These are phyloP conservation scores for Odontesthes bonariensis DNA, from an alignment of 2,113 vertebrate species.

Conservation along the genomic window DNA sequence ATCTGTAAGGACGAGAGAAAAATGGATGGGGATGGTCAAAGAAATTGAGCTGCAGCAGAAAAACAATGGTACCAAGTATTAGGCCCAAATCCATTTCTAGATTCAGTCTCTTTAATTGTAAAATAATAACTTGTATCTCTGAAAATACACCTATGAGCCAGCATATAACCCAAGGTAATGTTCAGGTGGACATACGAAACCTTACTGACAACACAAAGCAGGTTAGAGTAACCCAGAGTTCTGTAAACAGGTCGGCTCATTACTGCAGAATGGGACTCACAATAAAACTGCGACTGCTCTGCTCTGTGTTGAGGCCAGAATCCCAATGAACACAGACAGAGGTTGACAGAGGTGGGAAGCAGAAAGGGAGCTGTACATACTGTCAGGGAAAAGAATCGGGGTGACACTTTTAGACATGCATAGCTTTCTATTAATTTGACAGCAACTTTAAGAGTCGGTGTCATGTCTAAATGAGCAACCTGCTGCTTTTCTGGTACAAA, in stretches of 20 bases:
- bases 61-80: not conserved
- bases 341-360: not conserved
- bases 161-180: not conserved
- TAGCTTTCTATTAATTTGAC: not conserved
- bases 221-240: constrained; percentile 17
- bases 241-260: constrained; percentile 53
- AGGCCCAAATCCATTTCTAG: too few relatives aligned
- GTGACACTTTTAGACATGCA: not conserved
- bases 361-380: constrained; percentile 2
- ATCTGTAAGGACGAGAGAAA: not conserved
- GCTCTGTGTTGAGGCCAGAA: constrained; percentile 21
- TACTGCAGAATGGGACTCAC: constrained; percentile 27
- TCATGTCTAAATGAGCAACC: not conserved
- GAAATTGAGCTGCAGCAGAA: not conserved
- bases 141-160: too few relatives aligned
- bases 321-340: constrained; percentile 7
- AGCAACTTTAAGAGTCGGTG: not conserved
- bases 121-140: not conserved
- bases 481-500: too few relatives aligned
- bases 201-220: constrained; percentile 3
- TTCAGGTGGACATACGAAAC: not conserved
- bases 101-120: too few relatives aligned
- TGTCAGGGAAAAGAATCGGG: constrained; percentile 12
- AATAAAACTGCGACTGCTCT: constrained; percentile 26
- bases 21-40: not conserved